These are phyloP conservation scores for Napeogenes sylphis DNA, from an alignment of 2,888 invertebrate species.

Conservation along the genomic window DNA sequence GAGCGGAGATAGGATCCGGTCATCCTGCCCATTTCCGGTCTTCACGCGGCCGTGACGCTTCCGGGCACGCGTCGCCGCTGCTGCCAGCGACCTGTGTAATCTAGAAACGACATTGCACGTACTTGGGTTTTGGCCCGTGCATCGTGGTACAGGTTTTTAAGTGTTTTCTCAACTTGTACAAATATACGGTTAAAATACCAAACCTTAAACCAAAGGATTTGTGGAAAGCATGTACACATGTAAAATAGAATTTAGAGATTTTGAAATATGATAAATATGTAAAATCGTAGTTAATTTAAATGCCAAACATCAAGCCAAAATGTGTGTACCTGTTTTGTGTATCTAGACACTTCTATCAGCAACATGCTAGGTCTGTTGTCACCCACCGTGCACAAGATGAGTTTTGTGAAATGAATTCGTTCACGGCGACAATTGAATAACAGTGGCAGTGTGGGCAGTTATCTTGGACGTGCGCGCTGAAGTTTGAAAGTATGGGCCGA, in stretches of 20 bases:
- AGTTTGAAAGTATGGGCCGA: constrained; percentile 35
- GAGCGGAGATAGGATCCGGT: constrained; percentile 78
- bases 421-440: constrained; percentile 62
- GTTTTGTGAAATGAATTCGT: constrained; percentile 75
- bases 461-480: constrained; percentile 42
- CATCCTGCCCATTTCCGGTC: constrained; percentile 79
- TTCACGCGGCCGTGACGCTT: constrained; percentile 78
- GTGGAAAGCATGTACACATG: too few species aligned
- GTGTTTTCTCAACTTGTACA: not conserved
- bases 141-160: not conserved
- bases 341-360: constrained; percentile 1
- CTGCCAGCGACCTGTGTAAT: constrained; percentile 44
- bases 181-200: too few species aligned
- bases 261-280: too few species aligned
- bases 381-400: constrained; percentile 66
- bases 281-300: too few species aligned
- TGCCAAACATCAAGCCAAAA: not conserved
- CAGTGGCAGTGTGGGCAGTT: constrained; percentile 38
- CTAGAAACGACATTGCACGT: constrained; percentile 45
- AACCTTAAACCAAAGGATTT: too few species aligned
- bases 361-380: constrained; percentile 40
- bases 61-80: constrained; percentile 73
- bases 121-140: not conserved
- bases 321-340: not conserved
- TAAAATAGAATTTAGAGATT: not conserved